A percentile compares a stretch with the other conserved stretches of the same genome.
Conservation (phyloP, 2,888 invertebrate species). For the Lasioglossum figueresi region DNA sequence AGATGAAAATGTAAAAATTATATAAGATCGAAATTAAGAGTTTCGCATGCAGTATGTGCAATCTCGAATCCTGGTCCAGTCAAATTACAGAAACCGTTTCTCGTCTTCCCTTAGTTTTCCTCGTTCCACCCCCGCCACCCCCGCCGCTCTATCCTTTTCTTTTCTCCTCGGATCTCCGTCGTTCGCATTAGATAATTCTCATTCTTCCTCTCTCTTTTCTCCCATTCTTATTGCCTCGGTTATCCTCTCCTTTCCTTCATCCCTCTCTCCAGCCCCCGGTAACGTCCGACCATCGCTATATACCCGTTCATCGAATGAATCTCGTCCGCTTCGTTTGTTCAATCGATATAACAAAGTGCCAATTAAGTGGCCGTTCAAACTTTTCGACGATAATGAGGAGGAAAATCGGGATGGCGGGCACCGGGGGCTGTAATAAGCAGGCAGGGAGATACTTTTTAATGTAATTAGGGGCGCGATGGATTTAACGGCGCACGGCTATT, state of each 20-base stretch:
- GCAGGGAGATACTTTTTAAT: slow-evolving; percentile 36
- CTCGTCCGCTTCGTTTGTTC: slow-evolving; percentile 42
- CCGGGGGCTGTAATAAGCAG: slow-evolving; percentile 41
- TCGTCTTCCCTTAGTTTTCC: slow-evolving; percentile 16
- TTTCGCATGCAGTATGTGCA: not conserved
- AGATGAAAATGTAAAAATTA: no score
- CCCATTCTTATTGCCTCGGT: not conserved
- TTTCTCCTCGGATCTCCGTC: not conserved
- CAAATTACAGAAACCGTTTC: slow-evolving; percentile 62
- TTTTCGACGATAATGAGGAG: slow-evolving; percentile 53
- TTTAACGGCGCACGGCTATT: slow-evolving; percentile 36
- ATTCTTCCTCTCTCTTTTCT: not conserved
- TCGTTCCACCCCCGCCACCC: no score
- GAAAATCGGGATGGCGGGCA: slow-evolving; percentile 30
- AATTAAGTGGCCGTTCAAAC: slow-evolving; percentile 52
- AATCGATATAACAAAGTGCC: slow-evolving; percentile 53
- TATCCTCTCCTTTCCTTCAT: not conserved
- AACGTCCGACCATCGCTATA: not conserved
- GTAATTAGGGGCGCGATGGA: slow-evolving; percentile 42
- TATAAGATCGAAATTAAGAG: no score
- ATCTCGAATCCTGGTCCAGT: slow-evolving; percentile 58
- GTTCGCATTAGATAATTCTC: not conserved
- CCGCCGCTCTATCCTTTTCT: not conserved
- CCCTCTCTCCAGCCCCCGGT: not conserved
- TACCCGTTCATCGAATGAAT: not conserved